Base-by-base conservation (phyloP, 2,888 invertebrate species). In the Dryobota labecula region DNA sequence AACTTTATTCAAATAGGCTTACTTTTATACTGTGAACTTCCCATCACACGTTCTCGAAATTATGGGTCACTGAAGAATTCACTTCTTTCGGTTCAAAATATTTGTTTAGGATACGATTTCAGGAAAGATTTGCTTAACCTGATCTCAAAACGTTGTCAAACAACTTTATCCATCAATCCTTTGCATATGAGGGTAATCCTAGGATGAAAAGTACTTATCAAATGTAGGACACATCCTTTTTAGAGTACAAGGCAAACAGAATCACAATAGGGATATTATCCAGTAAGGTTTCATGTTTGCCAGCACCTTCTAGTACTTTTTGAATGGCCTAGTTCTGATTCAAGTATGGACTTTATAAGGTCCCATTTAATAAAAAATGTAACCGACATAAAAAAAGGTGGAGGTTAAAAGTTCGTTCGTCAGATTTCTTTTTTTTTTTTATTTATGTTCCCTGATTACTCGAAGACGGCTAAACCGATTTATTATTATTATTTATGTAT, bases 171-270 rank as follows among this genome's bases (percentile, higher is more conserved):
- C 60, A 62, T 49, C 38, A 64, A 67, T 77, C 45, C 57, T 49
- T 63, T 56, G 43, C 38, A n/a, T 45, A 33, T 15, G 49, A 49
- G 65, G 70, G 49, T 75, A 62, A 77, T 74, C 68, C 47, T 24
- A n/a, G 58, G 80, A 69, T 80, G 30, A 69, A 60, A 53, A 15
- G 51, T 58, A 33, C 57, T 76, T 74, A 57, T 24, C 45, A 43
- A 47, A 79, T 70, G 54, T 77, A 27, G 80, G 80, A 41, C 76
- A 53, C 20, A 47, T 36, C 65, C 61, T 65, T 71, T 78, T 76
- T 62, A 30, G 53, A 76, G 56, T 62, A 70, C 53, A 11, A 41
- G 64, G 60, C 51, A 80, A 80, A 78, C 60, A 80, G 20, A 24
- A 56, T 49, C 41, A 53, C 18, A 11, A 27, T 49, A 60, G 24